Conservation (phyloP, 2,797 vertebrate species). For the Xenentodon cancila region DNA sequence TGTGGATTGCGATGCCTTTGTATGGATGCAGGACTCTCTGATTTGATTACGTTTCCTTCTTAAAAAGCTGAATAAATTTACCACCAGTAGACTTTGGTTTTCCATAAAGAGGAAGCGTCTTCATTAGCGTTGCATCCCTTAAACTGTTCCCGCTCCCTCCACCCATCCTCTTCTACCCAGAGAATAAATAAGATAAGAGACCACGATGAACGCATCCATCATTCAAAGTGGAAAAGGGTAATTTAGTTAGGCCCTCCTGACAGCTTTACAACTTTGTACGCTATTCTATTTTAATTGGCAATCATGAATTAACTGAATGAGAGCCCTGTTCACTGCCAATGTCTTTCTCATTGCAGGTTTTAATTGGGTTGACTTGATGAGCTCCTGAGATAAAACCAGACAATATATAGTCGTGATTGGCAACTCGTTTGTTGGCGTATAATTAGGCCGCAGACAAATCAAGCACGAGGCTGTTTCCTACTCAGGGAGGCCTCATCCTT, state of each 20-base stretch:
- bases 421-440: constrained; percentile 83
- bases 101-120: constrained; percentile 47
- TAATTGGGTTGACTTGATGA: constrained; percentile 86
- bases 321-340: constrained; percentile 73
- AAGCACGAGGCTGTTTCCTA: constrained; percentile 60
- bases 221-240: constrained; percentile 84
- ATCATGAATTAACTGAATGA: constrained; percentile 85
- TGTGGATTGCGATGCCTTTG: constrained; percentile 9
- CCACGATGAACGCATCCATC: constrained; percentile 81
- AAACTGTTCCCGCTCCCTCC: constrained; percentile 48
- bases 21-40: constrained; percentile 25
- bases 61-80: constrained; percentile 41
- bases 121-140: constrained; percentile 61
- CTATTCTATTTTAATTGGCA: constrained; percentile 86
- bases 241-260: constrained; percentile 81
- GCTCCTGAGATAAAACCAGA: constrained; percentile 82
- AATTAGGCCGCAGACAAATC: constrained; percentile 80
- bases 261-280: constrained; percentile 82
- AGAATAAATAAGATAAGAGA: constrained; percentile 82
- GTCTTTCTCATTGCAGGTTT: constrained; percentile 79
- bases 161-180: constrained; percentile 41
- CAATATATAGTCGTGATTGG: constrained; percentile 84
- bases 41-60: constrained; percentile 51
- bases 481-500: constrained; percentile 27
- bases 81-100: constrained; percentile 22